These are phyloP conservation scores for Procambarus clarkii DNA, from an alignment of 1,140 invertebrate genomes.

Conservation along the genomic window DNA sequence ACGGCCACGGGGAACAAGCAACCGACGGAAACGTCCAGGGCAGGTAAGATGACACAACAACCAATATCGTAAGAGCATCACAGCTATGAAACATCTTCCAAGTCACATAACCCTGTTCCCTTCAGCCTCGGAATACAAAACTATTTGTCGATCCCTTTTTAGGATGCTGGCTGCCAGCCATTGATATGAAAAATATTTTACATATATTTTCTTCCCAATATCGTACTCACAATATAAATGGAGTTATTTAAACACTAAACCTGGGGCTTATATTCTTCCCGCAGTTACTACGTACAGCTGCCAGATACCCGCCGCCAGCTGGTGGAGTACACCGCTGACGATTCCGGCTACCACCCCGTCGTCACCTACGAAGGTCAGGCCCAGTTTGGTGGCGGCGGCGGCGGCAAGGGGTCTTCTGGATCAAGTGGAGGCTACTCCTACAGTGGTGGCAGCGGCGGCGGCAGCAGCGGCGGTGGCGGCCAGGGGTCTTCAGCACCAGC, in stretches of 20 bases:
- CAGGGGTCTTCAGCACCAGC: not conserved
- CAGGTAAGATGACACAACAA: not conserved
- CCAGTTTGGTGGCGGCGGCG: not conserved
- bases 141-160: no score
- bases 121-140: no score
- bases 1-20: not conserved
- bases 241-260: no score
- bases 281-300: constrained; percentile 27
- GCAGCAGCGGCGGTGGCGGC: not conserved
- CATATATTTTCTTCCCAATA: no score
- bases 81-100: no score
- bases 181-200: no score
- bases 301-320: constrained; percentile 12
- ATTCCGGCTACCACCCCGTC: constrained; percentile 29
- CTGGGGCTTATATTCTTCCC: not conserved
- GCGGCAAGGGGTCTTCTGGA: not conserved
- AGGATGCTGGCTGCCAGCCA: no score
- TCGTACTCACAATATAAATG: no score
- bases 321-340: constrained; percentile 35
- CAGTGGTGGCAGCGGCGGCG: no score
- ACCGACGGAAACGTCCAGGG: not conserved
- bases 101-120: no score
- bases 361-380: constrained; percentile 32
- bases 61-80: no score
- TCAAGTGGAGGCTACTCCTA: not conserved